Base-by-base conservation (phyloP, 2,888 invertebrate genomes). In the Cheilosia vulpina region DNA sequence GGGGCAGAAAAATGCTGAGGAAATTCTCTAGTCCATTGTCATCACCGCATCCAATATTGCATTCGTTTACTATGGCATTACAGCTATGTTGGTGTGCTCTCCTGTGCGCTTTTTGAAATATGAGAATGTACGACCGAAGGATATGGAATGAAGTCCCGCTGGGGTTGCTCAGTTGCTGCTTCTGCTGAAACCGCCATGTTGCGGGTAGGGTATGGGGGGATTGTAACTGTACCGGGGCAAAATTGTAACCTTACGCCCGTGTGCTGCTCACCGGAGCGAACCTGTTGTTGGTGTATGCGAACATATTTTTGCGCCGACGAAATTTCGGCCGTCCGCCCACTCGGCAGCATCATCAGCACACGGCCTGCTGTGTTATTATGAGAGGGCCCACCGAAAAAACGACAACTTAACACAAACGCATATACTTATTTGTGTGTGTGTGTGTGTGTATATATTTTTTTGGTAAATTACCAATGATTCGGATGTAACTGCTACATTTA, bases 21-120 rank as follows among this genome's bases (percentile, higher is more conserved):
- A 80, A 71, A 58, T 69, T 71, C 80, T 80, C 52, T 27, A 65
- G 65, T 84, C 53, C 71, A 75, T 84, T 84, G 69, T 80, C 69
- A 69, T 71, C 75, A 69, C 71, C 75, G 71, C 75, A 75, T 80
- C 69, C 65, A 79, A 84, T 80, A 80, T 84, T 75, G 75, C 75
- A 80, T 71, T 75, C 58, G 73, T 69, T 53, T 63, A 41, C 69
- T 71, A 31, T 58, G 75, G 63, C 43, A 55, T 17, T 41, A 19
- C 60, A 21, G 55, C 53, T 47, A 31, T 60, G 71, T 24, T 38
- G 34, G 24, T 31, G 43, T 45, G 24, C n/a, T 24, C 45, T 63
- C 63, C 47, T 71, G 65, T 65, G 52, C 47, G 63, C 69, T 50
- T 57, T 63, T 55, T 62, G 83, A 57, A 83, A 83, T 73, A 75